These are phyloP conservation scores for Crotalus tigris DNA, from an alignment of 2,113 vertebrate genomes.

Conservation along the genomic window DNA sequence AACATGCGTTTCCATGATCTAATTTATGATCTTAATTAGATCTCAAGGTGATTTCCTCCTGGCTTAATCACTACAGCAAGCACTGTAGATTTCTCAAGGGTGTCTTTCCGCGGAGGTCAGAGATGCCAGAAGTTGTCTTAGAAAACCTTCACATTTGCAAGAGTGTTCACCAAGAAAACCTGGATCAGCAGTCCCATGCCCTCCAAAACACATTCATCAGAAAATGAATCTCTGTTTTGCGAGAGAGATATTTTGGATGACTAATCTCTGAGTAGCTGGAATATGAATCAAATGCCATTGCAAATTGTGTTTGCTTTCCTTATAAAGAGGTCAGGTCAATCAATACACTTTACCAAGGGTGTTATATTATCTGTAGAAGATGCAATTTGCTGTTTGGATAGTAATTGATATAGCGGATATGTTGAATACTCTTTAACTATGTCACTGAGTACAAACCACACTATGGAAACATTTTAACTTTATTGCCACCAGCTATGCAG, in stretches of 20 bases:
- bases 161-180: background rate
- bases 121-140: background rate
- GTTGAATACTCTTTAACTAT: background rate
- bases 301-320: slow-evolving; percentile 26
- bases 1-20: background rate
- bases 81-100: too few species aligned
- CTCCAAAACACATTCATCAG: slow-evolving; percentile 12
- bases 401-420: background rate
- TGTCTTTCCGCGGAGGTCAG: background rate
- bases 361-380: background rate
- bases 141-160: background rate
- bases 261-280: background rate
- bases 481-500: background rate
- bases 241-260: background rate
- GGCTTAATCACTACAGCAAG: background rate
- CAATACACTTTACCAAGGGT: slow-evolving; percentile 17
- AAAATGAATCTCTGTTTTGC: slow-evolving; percentile 19
- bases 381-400: slow-evolving; percentile 7
- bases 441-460: background rate
- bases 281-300: slow-evolving; percentile 10
- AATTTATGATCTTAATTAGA: background rate
- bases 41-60: background rate
- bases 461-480: background rate
- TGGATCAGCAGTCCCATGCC: background rate
- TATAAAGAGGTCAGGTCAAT: background rate